A percentile compares a stretch with the other conserved stretches of the same genome.
Evolutionary conservation across 2,888 invertebrate species (phyloP).

Genomic region (Netelia virgata): DNA sequence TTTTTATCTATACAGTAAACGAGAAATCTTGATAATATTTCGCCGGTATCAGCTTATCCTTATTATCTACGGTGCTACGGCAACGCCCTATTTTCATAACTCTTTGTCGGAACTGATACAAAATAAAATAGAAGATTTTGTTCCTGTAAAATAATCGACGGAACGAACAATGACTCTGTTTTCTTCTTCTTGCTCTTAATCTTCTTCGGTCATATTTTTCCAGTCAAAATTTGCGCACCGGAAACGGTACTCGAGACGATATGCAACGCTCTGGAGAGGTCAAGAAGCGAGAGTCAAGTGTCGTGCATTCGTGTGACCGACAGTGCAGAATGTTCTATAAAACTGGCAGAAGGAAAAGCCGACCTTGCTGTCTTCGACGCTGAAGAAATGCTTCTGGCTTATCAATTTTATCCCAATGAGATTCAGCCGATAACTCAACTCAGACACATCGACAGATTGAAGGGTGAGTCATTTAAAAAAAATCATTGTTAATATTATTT

Average conservation of each 20-base stretch:
- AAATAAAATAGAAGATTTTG: no score
- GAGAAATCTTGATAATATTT: constrained; percentile 22
- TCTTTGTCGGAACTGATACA: background rate
- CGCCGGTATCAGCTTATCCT: constrained; percentile 37
- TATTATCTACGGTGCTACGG: constrained; percentile 15
- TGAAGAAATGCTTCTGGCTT: constrained; percentile 87
- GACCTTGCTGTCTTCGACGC: constrained; percentile 88
- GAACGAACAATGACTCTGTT: no score
- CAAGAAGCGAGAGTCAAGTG: constrained; percentile 72
- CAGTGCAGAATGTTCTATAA: constrained; percentile 88
- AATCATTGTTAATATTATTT: constrained; percentile 20
- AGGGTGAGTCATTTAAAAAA: constrained; percentile 80
- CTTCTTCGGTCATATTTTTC: constrained; percentile 35
- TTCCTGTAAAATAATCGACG: no score
- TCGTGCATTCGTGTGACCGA: constrained; percentile 75
- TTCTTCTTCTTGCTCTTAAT: no score
- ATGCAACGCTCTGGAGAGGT: constrained; percentile 70
- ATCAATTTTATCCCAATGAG: constrained; percentile 77
- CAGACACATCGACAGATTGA: constrained; percentile 72
- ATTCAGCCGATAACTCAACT: constrained; percentile 78
- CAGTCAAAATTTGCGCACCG: constrained; percentile 76
- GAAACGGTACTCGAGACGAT: constrained; percentile 43
- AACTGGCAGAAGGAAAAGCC: constrained; percentile 85
- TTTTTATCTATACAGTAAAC: constrained; percentile 1
- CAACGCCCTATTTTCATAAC: constrained; percentile 13